Percentiles rank a stretch among this genome's conserved stretches.
phyloP scores from a whole-genome alignment of 1,140 invertebrate genomes.

The Tetramorium alpestre region DNA sequence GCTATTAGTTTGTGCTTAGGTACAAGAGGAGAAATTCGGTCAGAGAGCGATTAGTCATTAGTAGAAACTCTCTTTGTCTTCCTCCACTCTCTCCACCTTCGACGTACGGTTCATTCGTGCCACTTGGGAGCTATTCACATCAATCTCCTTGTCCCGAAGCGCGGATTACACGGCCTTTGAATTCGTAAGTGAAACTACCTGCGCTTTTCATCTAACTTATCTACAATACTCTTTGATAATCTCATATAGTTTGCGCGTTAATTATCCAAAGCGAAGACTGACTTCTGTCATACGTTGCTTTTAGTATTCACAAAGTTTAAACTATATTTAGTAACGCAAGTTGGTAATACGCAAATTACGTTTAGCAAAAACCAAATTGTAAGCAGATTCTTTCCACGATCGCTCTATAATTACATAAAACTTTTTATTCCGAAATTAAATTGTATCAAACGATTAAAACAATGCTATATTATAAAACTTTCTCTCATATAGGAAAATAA shows the following conservation, averaged over 20 bases:
- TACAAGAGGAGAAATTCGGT: conserved; percentile 60
- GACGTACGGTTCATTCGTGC: conserved; percentile 63
- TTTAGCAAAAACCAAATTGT: not conserved
- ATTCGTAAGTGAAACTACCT: conserved; percentile 73
- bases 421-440: not conserved
- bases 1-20: conserved; percentile 51
- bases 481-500: not conserved
- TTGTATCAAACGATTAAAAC: not conserved
- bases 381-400: not conserved
- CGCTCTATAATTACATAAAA: not conserved
- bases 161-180: conserved; percentile 69
- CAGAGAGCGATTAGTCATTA: conserved; percentile 73
- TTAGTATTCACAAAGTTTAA: conserved; percentile 18
- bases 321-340: not conserved
- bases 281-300: conserved; percentile 6
- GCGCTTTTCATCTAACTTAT: conserved; percentile 48
- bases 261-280: conserved; percentile 24
- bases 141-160: conserved; percentile 64
- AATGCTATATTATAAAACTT: not conserved
- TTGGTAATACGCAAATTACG: not conserved
- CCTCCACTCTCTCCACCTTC: not conserved
- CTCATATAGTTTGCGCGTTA: conserved; percentile 28
- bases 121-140: conserved; percentile 68
- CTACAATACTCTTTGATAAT: conserved; percentile 33
- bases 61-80: conserved; percentile 31